Conservation (phyloP, 2,113 vertebrate genomes). For the Myotis lucifugus region DNA sequence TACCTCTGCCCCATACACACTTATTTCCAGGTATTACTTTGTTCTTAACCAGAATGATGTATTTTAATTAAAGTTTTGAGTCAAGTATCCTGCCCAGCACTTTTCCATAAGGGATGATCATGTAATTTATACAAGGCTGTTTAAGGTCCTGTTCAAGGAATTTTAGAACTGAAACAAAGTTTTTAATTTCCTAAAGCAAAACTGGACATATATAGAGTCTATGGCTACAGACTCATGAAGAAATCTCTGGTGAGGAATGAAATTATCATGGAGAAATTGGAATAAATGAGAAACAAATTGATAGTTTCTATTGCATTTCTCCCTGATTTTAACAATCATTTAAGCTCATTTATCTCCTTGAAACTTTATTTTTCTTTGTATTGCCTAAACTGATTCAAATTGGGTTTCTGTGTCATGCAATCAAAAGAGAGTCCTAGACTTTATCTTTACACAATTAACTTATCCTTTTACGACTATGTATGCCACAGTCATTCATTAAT, state of each 20-base stretch:
- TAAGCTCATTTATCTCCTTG: not conserved
- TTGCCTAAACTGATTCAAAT: not conserved
- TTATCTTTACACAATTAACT: not conserved
- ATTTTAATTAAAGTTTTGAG: not conserved
- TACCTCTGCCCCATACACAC: not conserved
- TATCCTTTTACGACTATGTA: not conserved
- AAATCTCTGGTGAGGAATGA: not conserved
- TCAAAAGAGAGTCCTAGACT: not conserved
- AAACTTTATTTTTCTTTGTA: constrained; percentile 8
- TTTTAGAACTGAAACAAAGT: constrained; percentile 1
- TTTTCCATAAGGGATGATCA: not conserved
- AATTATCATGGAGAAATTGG: not conserved
- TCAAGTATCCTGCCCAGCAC: not conserved
- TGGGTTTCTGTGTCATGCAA: not conserved
- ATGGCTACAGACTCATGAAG: not conserved
- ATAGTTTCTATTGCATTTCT: not conserved
- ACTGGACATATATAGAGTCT: not conserved
- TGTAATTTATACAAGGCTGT: not conserved
- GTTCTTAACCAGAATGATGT: not conserved
- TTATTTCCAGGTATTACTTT: not conserved
- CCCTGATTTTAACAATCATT: not conserved
- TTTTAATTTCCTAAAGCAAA: not conserved
- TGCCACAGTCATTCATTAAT: not conserved
- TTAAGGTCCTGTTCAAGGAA: not conserved
- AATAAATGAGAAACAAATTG: not conserved